Percentiles rank a stretch among this genome's conserved stretches.
Evolutionary conservation across 2,888 invertebrate species (phyloP).

Genomic region (Galeruca laticollis): DNA sequence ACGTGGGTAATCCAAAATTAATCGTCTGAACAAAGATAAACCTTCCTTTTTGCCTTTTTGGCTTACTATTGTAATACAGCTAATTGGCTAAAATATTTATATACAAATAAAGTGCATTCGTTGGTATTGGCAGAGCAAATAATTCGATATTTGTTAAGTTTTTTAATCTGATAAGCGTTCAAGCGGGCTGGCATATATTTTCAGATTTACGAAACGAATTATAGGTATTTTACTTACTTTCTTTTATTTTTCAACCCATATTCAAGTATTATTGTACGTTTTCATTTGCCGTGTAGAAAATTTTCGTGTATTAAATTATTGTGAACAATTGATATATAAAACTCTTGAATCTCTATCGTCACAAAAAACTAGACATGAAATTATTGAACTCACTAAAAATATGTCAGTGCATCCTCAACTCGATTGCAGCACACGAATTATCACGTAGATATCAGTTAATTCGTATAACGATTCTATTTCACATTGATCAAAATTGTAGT

Average conservation of each 20-base stretch:
- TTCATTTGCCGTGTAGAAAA: too few species aligned
- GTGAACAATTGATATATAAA: too few species aligned
- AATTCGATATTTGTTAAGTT: slow-evolving; percentile 1
- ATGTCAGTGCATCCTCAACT: too few species aligned
- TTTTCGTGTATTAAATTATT: too few species aligned
- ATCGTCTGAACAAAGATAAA: slow-evolving; percentile 3
- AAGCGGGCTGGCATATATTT: not conserved
- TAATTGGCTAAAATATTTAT: slow-evolving; percentile 10
- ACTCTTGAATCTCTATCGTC: too few species aligned
- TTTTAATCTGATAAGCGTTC: slow-evolving; percentile 6
- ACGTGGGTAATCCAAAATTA: slow-evolving; percentile 1
- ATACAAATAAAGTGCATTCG: not conserved
- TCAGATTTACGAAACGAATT: not conserved
- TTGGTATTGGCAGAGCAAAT: not conserved
- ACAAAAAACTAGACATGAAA: too few species aligned
- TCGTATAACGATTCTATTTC: too few species aligned
- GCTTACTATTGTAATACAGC: not conserved
- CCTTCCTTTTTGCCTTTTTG: not conserved
- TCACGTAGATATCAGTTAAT: too few species aligned
- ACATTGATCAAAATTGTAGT: too few species aligned
- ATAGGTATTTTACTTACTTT: not conserved
- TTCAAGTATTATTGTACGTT: not conserved
- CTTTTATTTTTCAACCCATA: not conserved
- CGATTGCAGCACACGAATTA: too few species aligned
- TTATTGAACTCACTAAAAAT: too few species aligned